phyloP scores from a whole-genome alignment of 2,113 vertebrate genomes.

The Atractosteus spatula region DNA sequence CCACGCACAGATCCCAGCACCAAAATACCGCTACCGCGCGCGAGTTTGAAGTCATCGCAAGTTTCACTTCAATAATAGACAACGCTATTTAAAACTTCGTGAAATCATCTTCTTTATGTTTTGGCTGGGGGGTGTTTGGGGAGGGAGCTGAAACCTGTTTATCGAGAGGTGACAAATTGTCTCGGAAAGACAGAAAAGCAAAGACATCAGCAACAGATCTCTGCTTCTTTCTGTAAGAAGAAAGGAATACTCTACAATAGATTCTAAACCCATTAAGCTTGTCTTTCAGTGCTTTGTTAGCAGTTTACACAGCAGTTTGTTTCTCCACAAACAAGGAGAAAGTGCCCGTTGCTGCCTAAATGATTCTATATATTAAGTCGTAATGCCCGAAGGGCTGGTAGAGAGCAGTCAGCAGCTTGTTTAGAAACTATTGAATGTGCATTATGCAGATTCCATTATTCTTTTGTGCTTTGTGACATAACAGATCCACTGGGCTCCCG shows the following conservation, averaged over 20 bases:
- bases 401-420: slow-evolving; percentile 15
- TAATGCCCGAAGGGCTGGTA: slow-evolving; percentile 29
- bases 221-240: slow-evolving; percentile 11
- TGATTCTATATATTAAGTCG: slow-evolving; percentile 38
- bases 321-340: slow-evolving; percentile 51
- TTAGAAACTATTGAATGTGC: slow-evolving; percentile 17
- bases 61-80: too few species aligned
- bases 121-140: slow-evolving; percentile 18
- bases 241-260: slow-evolving; percentile 10
- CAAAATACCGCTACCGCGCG: too few species aligned
- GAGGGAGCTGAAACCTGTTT: slow-evolving; percentile 17
- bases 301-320: slow-evolving; percentile 52
- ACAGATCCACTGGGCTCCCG: slow-evolving; percentile 44
- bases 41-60: too few species aligned
- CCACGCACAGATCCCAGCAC: too few species aligned
- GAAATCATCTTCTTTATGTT: too few species aligned
- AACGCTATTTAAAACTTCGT: too few species aligned
- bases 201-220: slow-evolving; percentile 24
- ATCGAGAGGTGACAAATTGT: too few species aligned
- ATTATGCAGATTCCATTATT: slow-evolving; percentile 55
- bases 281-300: slow-evolving; percentile 48
- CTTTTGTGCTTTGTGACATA: slow-evolving; percentile 50
- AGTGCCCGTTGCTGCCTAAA: slow-evolving; percentile 32
- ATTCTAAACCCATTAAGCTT: slow-evolving; percentile 35
- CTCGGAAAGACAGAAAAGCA: neutral